Base-by-base conservation (phyloP, 2,797 vertebrate genomes). In the Sarcophilus harrisii region DNA sequence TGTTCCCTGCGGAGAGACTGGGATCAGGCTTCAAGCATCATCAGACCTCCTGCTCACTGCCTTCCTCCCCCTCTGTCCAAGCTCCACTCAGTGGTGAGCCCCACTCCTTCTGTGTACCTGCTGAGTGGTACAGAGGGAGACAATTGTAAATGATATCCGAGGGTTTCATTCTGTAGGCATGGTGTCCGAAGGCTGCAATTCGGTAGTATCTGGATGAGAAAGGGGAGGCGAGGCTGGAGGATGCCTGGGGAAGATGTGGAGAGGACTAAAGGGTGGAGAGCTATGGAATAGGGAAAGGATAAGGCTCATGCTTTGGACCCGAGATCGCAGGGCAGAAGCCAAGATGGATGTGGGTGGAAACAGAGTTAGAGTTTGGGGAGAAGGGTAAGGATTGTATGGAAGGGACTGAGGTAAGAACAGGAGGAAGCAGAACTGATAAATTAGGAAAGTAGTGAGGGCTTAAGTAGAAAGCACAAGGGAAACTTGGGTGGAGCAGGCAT, bases 101-200 rank as follows among this genome's bases (percentile, higher is more conserved):
- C 10, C 52, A 3, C 21, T 57, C 45, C 60, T 14, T 0, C 0
- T 0, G 45, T 0, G 45, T 96, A 99, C 99, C 99, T 98, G 99
- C 99, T 0, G 99, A 99, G 96, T 99, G 99, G 96, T 99, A 99
- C 91, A 99, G 99, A 0, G 99, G 99, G 96, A 99, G 98, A 97
- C 99, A 99, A 98, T 99, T 99, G 54, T 99, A 99, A 94, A 99
- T 97, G 32, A 99, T 95, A 58, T 99, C 99, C 0, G 98, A 96
- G 0, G 97, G 94, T 8, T 18, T 97, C 99, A 99, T 99, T 92
- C 98, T 95, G 98, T 99, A 99, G 92, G 99, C 99, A 16, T 99
- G 99, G 98, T 99, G 99, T 54, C 99, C 99, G 5, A 99, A 99
- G 93, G 99, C 99, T 8, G 99, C 99, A 2, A 99, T 99, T 93